These are phyloP conservation scores for Himalopsyche tibetana DNA, from an alignment of 2,888 invertebrate species.

Conservation along the genomic window DNA sequence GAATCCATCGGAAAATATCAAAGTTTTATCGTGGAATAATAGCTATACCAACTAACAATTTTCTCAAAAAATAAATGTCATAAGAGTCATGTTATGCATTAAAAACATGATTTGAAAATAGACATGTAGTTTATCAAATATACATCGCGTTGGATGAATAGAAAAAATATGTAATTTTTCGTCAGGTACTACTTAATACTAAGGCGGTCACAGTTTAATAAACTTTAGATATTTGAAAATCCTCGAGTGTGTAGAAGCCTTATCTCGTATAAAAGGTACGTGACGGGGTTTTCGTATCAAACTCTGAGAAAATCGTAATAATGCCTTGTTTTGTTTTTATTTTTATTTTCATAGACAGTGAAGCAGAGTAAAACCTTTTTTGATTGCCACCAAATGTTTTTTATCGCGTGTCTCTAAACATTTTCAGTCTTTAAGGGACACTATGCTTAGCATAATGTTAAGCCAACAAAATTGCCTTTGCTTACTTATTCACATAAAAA, in stretches of 20 bases:
- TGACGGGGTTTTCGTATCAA: constrained; percentile 30
- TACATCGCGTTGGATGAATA: too few species aligned
- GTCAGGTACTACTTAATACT: too few species aligned
- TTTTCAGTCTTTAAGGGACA: constrained; percentile 22
- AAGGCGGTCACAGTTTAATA: too few species aligned
- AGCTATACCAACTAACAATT: too few species aligned
- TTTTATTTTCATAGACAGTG: constrained; percentile 34
- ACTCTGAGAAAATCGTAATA: constrained; percentile 34
- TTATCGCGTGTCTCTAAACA: constrained; percentile 15
- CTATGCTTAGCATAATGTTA: constrained; percentile 25
- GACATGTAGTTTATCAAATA: too few species aligned
- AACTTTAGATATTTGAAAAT: background rate
- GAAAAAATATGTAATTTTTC: too few species aligned
- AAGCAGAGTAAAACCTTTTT: constrained; percentile 20
- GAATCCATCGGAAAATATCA: too few species aligned
- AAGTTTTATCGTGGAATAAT: too few species aligned
- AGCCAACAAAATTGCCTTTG: background rate
- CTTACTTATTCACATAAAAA: too few species aligned
- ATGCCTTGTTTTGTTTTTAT: constrained; percentile 34
- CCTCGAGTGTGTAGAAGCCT: background rate
- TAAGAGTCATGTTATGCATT: too few species aligned
- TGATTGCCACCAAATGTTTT: constrained; percentile 29
- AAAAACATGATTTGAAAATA: too few species aligned
- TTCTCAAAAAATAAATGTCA: too few species aligned
- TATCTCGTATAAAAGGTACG: background rate